Evolutionary conservation across 2,888 invertebrate genomes (phyloP).

Genomic region (Lasioglossum lativentre): DNA sequence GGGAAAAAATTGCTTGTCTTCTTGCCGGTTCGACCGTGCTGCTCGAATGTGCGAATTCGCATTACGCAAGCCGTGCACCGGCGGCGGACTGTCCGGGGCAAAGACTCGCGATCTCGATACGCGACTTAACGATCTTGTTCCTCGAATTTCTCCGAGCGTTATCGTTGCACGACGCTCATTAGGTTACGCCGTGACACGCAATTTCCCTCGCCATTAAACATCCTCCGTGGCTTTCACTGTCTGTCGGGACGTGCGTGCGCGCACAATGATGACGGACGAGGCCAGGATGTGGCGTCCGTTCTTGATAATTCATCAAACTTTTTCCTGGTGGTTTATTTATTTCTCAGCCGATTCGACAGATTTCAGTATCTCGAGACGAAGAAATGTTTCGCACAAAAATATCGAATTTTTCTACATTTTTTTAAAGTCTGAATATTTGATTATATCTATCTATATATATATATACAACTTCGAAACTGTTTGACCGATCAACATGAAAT

Average conservation of each 20-base stretch:
- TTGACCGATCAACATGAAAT: too few relatives aligned
- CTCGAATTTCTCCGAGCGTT: constrained; percentile 53
- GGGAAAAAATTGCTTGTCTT: background rate
- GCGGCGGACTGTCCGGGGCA: background rate
- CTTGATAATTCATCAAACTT: background rate
- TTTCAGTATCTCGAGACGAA: background rate
- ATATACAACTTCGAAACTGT: too few relatives aligned
- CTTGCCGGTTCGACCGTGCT: background rate
- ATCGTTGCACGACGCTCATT: constrained; percentile 43
- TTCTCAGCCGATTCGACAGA: background rate
- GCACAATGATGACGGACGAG: background rate
- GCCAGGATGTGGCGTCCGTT: background rate
- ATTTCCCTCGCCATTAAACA: constrained; percentile 58
- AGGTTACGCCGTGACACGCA: constrained; percentile 44
- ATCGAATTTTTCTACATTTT: background rate
- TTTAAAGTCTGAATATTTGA: background rate
- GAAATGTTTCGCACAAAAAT: background rate
- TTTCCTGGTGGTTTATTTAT: background rate
- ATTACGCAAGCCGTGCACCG: constrained; percentile 29
- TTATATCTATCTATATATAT: too few relatives aligned
- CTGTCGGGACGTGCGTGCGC: background rate
- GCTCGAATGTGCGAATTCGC: background rate
- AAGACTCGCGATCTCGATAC: constrained; percentile 35
- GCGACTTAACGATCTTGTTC: constrained; percentile 26
- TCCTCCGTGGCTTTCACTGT: constrained; percentile 50